Evolutionary conservation across 2,113 vertebrate genomes (phyloP), one percentile per base, ranked within the genome.

Genomic region (Kryptolebias marmoratus): DNA sequence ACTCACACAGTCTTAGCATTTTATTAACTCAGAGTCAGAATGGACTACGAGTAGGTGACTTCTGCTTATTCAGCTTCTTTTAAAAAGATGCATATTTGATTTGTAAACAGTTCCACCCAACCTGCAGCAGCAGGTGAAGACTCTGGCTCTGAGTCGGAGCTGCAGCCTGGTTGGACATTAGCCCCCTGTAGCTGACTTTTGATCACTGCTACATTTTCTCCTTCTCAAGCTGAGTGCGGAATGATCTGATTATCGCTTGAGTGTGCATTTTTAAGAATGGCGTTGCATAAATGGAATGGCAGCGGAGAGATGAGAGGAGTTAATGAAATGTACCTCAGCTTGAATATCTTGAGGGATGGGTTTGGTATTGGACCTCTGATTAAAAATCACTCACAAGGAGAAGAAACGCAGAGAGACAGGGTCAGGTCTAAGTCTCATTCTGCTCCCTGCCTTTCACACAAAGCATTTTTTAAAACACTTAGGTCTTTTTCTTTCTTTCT

Each of bases 371-470:
- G 87, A 83, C 75, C 79, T 88, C 81, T 89, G 91, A 93, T 94
- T 93, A 93, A 93, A 93, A 93, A 92, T 93, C 83, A 90, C 85
- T 92, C 89, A 87, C 79, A 88, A 68, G 81, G 78, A 81, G 81
- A 65, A 22, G 82, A 89, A 91, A 92, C 88, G 87, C 28, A 36
- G 70, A 59, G 71, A 83, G 90, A 88, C 90, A 84, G 86, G 83
- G 87, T 88, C 85, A 84, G 86, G 64, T 70, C 79, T 68, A 48
- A 83, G 69, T 80, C 68, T 88, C 79, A 70, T 79, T 88, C 60
- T 64, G 76, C 71, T 44, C 76, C 68, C 69, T 7, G 71, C 54
- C 66, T 68, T 69, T 54, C 65, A 75, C 64, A 69, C 27, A 16
- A 22, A 22, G 22, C 22, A 22, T 22, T 22, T 22, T 22, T 22